phyloP scores from a whole-genome alignment of 2,888 invertebrate species.

The Myopa testacea region DNA sequence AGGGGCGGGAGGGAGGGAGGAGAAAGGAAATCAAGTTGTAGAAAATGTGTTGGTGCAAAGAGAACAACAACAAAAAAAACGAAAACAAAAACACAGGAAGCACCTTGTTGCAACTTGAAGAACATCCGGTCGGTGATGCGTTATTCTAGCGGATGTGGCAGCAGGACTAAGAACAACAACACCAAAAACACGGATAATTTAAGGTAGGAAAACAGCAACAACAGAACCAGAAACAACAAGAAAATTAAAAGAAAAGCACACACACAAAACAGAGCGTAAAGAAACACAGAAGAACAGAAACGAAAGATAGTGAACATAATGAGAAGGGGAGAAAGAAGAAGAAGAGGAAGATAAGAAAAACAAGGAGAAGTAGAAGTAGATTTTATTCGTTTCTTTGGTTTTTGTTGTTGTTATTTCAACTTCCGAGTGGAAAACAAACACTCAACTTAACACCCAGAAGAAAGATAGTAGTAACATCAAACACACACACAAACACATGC shows the following conservation, averaged over 20 bases:
- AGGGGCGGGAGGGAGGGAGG: not conserved
- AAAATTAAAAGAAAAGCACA: too few relatives aligned
- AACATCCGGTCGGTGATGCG: constrained; percentile 35
- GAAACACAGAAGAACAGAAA: not conserved
- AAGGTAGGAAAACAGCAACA: too few relatives aligned
- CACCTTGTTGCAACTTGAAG: constrained; percentile 20
- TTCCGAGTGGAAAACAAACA: too few relatives aligned
- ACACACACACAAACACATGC: too few relatives aligned
- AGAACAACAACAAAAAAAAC: not conserved
- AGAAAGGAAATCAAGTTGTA: not conserved
- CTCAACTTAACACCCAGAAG: too few relatives aligned
- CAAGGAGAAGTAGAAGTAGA: too few relatives aligned
- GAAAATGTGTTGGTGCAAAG: not conserved
- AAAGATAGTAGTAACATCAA: too few relatives aligned
- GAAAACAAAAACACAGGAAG: constrained; percentile 15
- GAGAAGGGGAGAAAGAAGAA: not conserved
- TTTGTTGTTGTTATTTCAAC: not conserved
- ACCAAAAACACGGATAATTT: not conserved
- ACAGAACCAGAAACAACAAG: too few relatives aligned
- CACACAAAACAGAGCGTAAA: too few relatives aligned
- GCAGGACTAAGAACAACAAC: not conserved
- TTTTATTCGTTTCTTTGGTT: not conserved
- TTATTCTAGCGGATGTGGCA: not conserved
- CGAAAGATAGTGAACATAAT: too few relatives aligned
- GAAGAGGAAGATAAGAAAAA: not conserved